Conservation (phyloP, 2,888 invertebrate genomes). For the Halictus ligatus region DNA sequence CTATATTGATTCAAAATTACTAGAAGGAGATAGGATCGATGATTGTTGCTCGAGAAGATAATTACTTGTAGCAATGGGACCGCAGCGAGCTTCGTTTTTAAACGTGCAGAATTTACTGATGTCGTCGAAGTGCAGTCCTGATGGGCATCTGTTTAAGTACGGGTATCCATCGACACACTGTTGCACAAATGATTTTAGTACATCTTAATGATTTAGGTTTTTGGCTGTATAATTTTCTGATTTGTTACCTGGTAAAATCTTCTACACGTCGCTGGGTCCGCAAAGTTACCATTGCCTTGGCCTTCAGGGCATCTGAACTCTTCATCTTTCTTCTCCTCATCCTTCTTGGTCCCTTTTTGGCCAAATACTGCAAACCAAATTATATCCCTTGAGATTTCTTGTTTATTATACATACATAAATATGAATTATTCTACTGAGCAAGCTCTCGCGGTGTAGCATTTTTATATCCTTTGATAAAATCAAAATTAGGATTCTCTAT, state of each 20-base stretch:
- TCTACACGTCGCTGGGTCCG: constrained; percentile 94
- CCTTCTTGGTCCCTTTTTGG: constrained; percentile 83
- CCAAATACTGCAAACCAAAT: constrained; percentile 80
- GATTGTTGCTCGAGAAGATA: constrained; percentile 68
- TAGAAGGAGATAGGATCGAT: not conserved
- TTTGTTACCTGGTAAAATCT: constrained; percentile 93
- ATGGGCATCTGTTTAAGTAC: constrained; percentile 94
- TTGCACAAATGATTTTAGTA: constrained; percentile 29
- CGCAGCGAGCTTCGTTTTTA: constrained; percentile 95
- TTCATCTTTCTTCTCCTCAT: constrained; percentile 87
- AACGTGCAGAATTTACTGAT: constrained; percentile 96
- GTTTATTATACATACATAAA: not conserved
- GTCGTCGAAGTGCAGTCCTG: constrained; percentile 95
- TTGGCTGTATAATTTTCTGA: not conserved
- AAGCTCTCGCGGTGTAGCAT: no score
- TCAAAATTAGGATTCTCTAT: no score
- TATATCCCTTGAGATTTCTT: not conserved
- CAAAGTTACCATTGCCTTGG: constrained; percentile 94
- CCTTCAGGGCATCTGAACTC: constrained; percentile 93
- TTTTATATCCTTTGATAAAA: no score
- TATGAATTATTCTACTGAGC: no score
- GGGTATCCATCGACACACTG: constrained; percentile 96
- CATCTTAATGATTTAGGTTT: not conserved
- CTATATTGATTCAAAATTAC: constrained; percentile 10
- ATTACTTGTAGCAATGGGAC: constrained; percentile 95